A percentile compares a stretch with the other conserved stretches of the same genome.
Evolutionary conservation across 2,888 invertebrate genomes (phyloP).

Genomic region (Sinohyriopsis cumingii): DNA sequence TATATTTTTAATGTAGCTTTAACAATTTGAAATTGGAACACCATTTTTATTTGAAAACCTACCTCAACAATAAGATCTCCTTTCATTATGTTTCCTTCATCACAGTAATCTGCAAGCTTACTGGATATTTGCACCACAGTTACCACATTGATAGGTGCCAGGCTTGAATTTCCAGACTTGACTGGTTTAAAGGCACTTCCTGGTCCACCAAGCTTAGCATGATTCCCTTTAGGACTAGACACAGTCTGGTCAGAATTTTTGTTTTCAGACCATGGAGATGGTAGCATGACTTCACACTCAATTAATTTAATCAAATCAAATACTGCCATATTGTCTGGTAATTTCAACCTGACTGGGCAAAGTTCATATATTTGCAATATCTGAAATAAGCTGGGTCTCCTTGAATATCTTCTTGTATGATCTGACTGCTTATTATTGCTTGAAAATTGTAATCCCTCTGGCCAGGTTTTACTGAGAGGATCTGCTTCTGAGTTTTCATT

Average conservation of each 20-base stretch:
- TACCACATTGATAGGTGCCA: slow-evolving; percentile 35
- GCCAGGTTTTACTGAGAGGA: slow-evolving; percentile 37
- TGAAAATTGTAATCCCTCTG: neutral
- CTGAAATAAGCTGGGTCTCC: slow-evolving; percentile 53
- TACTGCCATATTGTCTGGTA: slow-evolving; percentile 34
- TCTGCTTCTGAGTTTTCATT: slow-evolving; percentile 24
- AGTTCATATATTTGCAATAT: slow-evolving; percentile 54
- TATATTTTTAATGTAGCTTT: neutral
- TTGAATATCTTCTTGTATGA: neutral
- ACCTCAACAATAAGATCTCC: slow-evolving; percentile 60
- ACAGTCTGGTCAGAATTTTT: slow-evolving; percentile 13
- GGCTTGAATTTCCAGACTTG: slow-evolving; percentile 8
- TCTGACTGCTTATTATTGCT: neutral
- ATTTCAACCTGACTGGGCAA: slow-evolving; percentile 40
- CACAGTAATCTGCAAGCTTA: slow-evolving; percentile 22
- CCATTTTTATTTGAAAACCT: slow-evolving; percentile 10
- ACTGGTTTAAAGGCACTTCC: slow-evolving; percentile 60
- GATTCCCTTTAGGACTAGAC: slow-evolving; percentile 44
- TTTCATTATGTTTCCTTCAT: slow-evolving; percentile 37
- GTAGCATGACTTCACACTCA: slow-evolving; percentile 40
- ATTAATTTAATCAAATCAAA: slow-evolving; percentile 36
- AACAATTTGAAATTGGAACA: neutral
- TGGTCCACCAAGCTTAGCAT: slow-evolving; percentile 52
- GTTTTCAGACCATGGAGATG: slow-evolving; percentile 25
- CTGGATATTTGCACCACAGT: slow-evolving; percentile 36